Percentiles rank a stretch among this genome's conserved stretches.
Evolutionary conservation across 1,140 invertebrate genomes (phyloP).

Genomic region (Latrodectus geometricus): DNA sequence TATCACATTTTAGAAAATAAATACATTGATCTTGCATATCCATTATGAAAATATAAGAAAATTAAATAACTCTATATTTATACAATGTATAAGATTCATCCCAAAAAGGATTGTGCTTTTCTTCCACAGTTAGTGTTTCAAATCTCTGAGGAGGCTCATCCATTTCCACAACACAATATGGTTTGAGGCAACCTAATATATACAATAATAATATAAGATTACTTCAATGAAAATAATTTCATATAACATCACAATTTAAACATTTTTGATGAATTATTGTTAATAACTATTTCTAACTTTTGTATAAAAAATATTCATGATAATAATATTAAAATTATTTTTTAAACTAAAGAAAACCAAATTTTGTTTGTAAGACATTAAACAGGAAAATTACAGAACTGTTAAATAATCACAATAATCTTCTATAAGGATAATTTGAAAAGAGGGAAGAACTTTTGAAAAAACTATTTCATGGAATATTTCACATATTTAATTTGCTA

Average conservation of each 20-base stretch:
- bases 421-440: too few relatives aligned
- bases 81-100: conserved; percentile 98
- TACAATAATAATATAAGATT: conserved; percentile 10
- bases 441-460: too few relatives aligned
- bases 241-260: too few relatives aligned
- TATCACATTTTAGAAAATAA: background rate
- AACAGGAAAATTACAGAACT: too few relatives aligned
- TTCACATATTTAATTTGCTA: too few relatives aligned
- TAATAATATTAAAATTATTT: background rate
- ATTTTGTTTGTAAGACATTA: background rate
- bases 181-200: conserved; percentile 75
- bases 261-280: too few relatives aligned
- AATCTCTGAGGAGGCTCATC: conserved; percentile 95
- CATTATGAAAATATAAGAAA: background rate
- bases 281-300: background rate
- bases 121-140: conserved; percentile 84
- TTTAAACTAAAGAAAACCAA: background rate
- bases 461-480: too few relatives aligned
- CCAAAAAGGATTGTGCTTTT: conserved; percentile 87
- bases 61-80: conserved; percentile 66
- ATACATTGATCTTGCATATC: background rate
- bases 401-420: too few relatives aligned
- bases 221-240: background rate
- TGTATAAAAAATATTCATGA: background rate
- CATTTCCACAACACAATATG: conserved; percentile 92